Evolutionary conservation across 2,888 invertebrate genomes (phyloP).

Genomic region (Eilema griseolum): DNA sequence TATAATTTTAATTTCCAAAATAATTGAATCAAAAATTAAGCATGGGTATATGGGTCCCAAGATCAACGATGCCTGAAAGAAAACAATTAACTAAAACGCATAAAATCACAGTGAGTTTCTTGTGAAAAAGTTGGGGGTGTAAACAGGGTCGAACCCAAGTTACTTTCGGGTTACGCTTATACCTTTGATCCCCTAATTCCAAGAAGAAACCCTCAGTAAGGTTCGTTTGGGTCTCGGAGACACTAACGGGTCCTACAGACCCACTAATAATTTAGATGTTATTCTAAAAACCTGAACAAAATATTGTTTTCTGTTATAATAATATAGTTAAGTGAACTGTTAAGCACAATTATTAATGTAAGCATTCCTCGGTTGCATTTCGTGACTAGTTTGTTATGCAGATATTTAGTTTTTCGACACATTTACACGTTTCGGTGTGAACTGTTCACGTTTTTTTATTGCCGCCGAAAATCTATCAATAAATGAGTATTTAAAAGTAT

Average conservation of each 20-base stretch:
- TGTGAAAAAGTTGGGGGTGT: too few species aligned
- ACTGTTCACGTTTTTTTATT: constrained; percentile 15
- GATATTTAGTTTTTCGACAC: constrained; percentile 17
- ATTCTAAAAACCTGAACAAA: background rate
- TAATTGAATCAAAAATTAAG: too few species aligned
- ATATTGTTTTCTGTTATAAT: background rate
- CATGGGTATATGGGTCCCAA: too few species aligned
- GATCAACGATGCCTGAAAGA: too few species aligned
- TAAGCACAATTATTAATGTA: constrained; percentile 30
- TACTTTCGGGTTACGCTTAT: too few species aligned
- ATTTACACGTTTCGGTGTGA: constrained; percentile 25
- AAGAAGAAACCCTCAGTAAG: too few species aligned
- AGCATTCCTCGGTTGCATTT: constrained; percentile 51
- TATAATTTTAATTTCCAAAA: background rate
- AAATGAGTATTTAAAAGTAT: constrained; percentile 10
- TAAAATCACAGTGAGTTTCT: too few species aligned
- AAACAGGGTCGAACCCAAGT: too few species aligned
- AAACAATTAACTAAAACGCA: too few species aligned
- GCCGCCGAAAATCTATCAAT: constrained; percentile 9
- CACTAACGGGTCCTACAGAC: background rate
- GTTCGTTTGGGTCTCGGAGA: too few species aligned
- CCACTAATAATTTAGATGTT: background rate
- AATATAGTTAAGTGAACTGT: constrained; percentile 14
- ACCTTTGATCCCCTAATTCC: too few species aligned
- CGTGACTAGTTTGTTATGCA: constrained; percentile 12